Evolutionary conservation across 2,888 invertebrate species (phyloP), one percentile per base, ranked within the genome.

Genomic region (Caenorhabditis afra): DNA sequence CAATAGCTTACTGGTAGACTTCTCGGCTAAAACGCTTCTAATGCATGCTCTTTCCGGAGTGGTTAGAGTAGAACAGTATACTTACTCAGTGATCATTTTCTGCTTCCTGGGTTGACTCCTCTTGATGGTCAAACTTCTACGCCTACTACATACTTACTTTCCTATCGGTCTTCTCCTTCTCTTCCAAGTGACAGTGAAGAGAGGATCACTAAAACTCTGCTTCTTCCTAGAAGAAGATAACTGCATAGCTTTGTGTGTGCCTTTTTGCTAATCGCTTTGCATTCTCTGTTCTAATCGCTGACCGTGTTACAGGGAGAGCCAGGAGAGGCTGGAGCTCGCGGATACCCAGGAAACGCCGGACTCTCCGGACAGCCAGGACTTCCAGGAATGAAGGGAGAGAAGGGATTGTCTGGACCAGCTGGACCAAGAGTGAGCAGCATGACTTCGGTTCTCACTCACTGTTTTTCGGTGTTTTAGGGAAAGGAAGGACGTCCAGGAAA

Each of bases 341-440:
- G 89, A 41, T 90, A 85, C 76, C 87, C 88, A 16, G 90, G 90
- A 57, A 80, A 84, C 23, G 85, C 91, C 49, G 94, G 94, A 37
- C 86, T 91, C 1, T 92, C 91, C 78, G 84, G 82, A 70, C 47
- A 59, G 3, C 88, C 88, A 37, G 92, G 93, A 66, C 86, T 86
- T 3, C 86, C 90, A 23, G 93, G 93, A 66, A 83, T 85, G 16
- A 83, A 45, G 91, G 89, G 89, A 71, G 89, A 89, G 76, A 89
- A 89, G 71, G 89, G 89, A 77, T 75, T 89, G 50, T 92, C 93
- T 82, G 96, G 96, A 62, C 86, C 90, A 11, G 94, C 94, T 90
- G 96, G 96, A 29, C 74, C 86, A 0, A 91, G 92, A 82, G 93
- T 93, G 87, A 86, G 89, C 85, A 35, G 22, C 22, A 2, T 47